Evolutionary conservation across 2,113 vertebrate species (phyloP), one percentile per base, ranked within the genome.

Genomic region (Egretta garzetta): DNA sequence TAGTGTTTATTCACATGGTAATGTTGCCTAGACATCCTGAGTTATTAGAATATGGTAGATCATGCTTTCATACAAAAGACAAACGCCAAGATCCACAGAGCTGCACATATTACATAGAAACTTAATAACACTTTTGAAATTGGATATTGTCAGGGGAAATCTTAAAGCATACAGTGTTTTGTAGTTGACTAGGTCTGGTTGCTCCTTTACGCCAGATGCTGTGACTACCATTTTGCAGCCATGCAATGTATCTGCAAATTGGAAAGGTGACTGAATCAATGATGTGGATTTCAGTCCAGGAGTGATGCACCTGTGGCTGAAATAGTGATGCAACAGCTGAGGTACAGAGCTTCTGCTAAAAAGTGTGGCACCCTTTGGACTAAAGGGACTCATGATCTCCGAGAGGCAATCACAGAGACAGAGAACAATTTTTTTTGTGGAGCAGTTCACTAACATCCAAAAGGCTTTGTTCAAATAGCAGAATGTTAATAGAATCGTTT

Each of bases 191-290:
- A 7, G 33, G 5, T 74, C 63, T 73, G 45, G 50, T 15, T 58
- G 21, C 24, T 60, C 15, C 50, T 74, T 77, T 86, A 5, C 1
- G 0, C 10, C 41, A 15, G 9, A 0, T 71, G 35, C 33, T 45
- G 24, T 37, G 58, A 8, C 32, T 70, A 23, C 33, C 6, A 3
- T 71, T 72, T 58, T 14, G 3, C 14, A 83, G 24, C n/a, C 15
- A 1, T 6, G 5, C 12, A 21, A 55, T 10, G 5, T 19, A 5
- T 32, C 53, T 80, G 32, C 28, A 26, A 7, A 0, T 2, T 50
- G 59, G 74, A 18, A 80, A 16, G 16, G 1, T 55, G 30, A 7
- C 30, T 79, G 22, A 59, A 68, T 17, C 14, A 16, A 1, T 22
- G 43, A 3, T 52, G 52, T 39, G 53, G 37, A 9, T 73, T 91